A percentile compares a stretch with the other conserved stretches of the same genome.
phyloP scores from a whole-genome alignment of 2,797 vertebrate species.

The Melanotaenia nigrans region DNA sequence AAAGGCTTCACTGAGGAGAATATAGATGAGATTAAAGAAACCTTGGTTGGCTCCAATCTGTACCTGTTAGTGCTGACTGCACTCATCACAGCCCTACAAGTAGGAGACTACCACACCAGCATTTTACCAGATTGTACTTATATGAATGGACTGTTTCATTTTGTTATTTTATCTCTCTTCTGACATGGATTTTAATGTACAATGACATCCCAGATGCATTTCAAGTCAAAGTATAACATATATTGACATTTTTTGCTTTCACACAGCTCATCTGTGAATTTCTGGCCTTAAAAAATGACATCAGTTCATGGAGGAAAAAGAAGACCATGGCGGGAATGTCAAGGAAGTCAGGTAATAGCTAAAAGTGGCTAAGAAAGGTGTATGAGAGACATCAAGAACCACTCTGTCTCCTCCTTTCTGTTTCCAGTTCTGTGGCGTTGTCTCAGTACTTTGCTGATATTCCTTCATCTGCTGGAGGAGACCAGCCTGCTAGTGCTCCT shows the following conservation, averaged over 20 bases:
- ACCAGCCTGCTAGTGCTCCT: conserved; percentile 93
- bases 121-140: not conserved
- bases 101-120: conserved; percentile 69
- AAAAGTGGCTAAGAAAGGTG: not conserved
- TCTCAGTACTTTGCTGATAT: conserved; percentile 92
- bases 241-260: conserved; percentile 22
- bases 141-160: accelerated
- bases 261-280: conserved; percentile 94
- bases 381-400: not conserved
- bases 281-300: conserved; percentile 95
- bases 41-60: conserved; percentile 92
- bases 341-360: conserved; percentile 86
- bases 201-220: not conserved
- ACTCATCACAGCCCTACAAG: conserved; percentile 93
- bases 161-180: not conserved
- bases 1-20: conserved; percentile 96
- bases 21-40: conserved; percentile 94
- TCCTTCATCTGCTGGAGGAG: conserved; percentile 94
- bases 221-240: not conserved
- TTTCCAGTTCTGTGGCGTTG: conserved; percentile 92
- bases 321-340: conserved; percentile 94
- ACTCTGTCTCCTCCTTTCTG: not conserved
- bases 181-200: not conserved
- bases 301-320: conserved; percentile 94
- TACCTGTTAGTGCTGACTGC: conserved; percentile 92